Evolutionary conservation across 2,888 invertebrate species (phyloP), one percentile per base, ranked within the genome.

Genomic region (Epistrophe grossulariae): DNA sequence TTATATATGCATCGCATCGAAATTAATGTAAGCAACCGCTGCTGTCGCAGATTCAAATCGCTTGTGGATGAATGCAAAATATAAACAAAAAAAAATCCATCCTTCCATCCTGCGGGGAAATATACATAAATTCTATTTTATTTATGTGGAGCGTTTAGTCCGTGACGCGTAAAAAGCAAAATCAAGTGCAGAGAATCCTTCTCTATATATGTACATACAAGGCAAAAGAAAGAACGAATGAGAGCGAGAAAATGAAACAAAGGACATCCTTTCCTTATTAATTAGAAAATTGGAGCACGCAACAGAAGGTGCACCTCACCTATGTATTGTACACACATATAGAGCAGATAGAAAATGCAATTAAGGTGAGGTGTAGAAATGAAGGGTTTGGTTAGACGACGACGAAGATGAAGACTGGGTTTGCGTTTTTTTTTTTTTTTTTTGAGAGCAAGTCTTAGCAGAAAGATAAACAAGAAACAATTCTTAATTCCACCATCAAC

Each of bases 281-380:
- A 82, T 82, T 77, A 77, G 48, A 76, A 81, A 81, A 71, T 71
- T 81, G 64, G 62, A 71, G 48, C 82, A 82, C 82, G 77, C 82
- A 82, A 72, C 77, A 77, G 77, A 82, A 72, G 77, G 64, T 82
- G 70, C 66, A 59, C 38, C 1, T 11, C n/a, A n/a, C n/a, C 13
- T 7, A 15, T 11, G 13, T 11, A 31, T n/a, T 6, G 7, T 31
- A 31, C 31, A 15, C 31, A 57, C 31, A 38, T n/a, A 11, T 6
- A 38, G 4, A n/a, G n/a, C n/a, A 38, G 6, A 38, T n/a, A 40
- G 40, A 11, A 48, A 71, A 77, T 72, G 82, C 72, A 72, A 78
- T 82, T 72, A 66, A 50, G 50, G 50, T 72, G 59, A 50, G 50
- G 50, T 52, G 38, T 52, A 38, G 6, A 35, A 38, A 68, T 13